Evolutionary conservation across 2,888 invertebrate species (phyloP).

Genomic region (Drosophila affinis): DNA sequence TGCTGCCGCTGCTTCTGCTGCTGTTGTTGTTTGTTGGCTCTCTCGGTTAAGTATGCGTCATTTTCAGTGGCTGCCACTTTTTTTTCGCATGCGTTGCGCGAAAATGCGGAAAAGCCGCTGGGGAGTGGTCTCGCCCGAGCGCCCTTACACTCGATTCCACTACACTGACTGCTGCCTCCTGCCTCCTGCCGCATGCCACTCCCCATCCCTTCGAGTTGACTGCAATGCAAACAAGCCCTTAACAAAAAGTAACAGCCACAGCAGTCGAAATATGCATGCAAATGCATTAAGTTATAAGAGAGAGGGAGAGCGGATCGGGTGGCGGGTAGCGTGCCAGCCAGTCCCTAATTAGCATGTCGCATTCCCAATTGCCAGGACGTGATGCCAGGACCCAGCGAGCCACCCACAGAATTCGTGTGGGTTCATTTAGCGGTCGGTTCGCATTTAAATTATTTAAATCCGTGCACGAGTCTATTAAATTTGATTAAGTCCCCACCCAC

Average conservation of each 20-base stretch:
- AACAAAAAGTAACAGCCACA: slow-evolving; percentile 19
- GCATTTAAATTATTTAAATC: slow-evolving; percentile 18
- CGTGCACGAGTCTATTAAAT: not conserved
- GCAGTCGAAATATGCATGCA: slow-evolving; percentile 48
- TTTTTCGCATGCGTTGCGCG: slow-evolving; percentile 48
- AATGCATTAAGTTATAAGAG: slow-evolving; percentile 72
- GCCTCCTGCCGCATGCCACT: slow-evolving; percentile 8
- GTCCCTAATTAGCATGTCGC: slow-evolving; percentile 73
- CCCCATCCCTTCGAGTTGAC: slow-evolving; percentile 25
- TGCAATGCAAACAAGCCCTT: slow-evolving; percentile 65
- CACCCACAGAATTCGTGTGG: slow-evolving; percentile 7
- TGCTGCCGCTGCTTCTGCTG: slow-evolving; percentile 25
- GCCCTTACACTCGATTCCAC: slow-evolving; percentile 17
- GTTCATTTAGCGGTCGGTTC: slow-evolving; percentile 35
- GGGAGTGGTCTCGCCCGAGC: slow-evolving; percentile 14
- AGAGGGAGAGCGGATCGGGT: not conserved
- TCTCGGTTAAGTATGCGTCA: slow-evolving; percentile 63
- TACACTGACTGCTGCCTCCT: not conserved
- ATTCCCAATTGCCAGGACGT: slow-evolving; percentile 74
- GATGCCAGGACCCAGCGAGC: slow-evolving; percentile 53
- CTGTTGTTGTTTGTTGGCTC: slow-evolving; percentile 49
- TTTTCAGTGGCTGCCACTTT: slow-evolving; percentile 65
- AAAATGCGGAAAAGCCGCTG: slow-evolving; percentile 71
- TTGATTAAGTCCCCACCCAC: not conserved
- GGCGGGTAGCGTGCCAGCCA: not conserved